Evolutionary conservation across 1,140 invertebrate species (phyloP).

Genomic region (Babylonia areolata): DNA sequence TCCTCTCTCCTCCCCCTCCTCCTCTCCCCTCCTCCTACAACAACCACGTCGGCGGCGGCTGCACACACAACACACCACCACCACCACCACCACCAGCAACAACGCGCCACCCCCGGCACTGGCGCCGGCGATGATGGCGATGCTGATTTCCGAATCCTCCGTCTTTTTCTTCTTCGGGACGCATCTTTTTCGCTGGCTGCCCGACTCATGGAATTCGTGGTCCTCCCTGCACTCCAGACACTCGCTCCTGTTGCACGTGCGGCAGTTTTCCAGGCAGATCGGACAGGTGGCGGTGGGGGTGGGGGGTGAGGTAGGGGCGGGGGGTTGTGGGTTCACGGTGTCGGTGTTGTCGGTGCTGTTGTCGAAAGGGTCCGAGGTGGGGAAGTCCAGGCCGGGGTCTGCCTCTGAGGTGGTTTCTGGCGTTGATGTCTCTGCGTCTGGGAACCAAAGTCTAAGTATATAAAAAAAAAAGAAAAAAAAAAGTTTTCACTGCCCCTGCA

Average conservation of each 20-base stretch:
- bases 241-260: not conserved
- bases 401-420: no score
- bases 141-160: not conserved
- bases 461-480: no score
- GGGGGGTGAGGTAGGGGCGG: not conserved
- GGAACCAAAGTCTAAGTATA: not conserved
- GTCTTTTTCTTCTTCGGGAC: not conserved
- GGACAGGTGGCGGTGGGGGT: not conserved
- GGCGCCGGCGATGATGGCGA: slow-evolving; percentile 5
- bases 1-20: not conserved
- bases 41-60: not conserved
- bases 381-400: no score
- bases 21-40: not conserved
- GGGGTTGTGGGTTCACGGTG: not conserved
- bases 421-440: no score
- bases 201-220: not conserved
- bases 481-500: no score
- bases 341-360: not conserved
- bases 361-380: not conserved
- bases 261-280: not conserved
- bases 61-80: not conserved
- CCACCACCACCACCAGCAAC: not conserved
- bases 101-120: not conserved
- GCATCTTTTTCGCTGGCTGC: not conserved
- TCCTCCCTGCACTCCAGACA: not conserved